Evolutionary conservation across 2,113 vertebrate genomes (phyloP), one percentile per base, ranked within the genome.

Genomic region (Oriolus oriolus): DNA sequence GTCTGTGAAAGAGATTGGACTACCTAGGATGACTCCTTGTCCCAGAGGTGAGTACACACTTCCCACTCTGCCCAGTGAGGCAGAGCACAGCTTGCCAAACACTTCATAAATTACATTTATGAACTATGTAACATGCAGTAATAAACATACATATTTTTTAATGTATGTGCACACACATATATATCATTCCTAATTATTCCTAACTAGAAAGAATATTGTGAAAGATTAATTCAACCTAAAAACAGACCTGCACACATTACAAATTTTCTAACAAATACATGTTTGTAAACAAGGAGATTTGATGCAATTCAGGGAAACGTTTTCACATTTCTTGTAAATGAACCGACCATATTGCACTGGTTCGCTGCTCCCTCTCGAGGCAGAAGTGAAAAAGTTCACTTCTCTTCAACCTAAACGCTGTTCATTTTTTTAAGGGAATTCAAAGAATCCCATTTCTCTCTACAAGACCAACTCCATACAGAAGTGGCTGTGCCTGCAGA

Each of bases 361-460:
- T 54, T 90, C 1, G 3, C 64, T 96, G 94, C 95, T 96, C 96
- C 96, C 96, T 92, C 96, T 96, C 0, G 76, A 96, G 95, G 95
- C 56, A 87, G 47, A 95, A 87, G 30, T 26, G 27, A 24, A 56
- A 22, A 95, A 95, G 49, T 75, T 81, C 68, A 1, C 24, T 68
- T 80, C 49, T 57, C 65, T 42, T 50, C 0, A 7, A 75, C 10
- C 31, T 35, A 16, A 74, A 39, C 44, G 17, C 14, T 0, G 4
- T 3, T 22, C 17, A 37, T 39, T 85, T 44, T 86, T 71, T 4
- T 4, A 11, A 45, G 7, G 11, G 42, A 60, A 69, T 84, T 77
- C 41, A 73, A 61, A 74, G 41, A 74, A 28, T 20, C 4, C 7
- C 6, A 21, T 31, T 69, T 71, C 13, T 42, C 19, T 37, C 35